Percentiles rank a stretch among this genome's conserved stretches.
Evolutionary conservation across 2,113 vertebrate genomes (phyloP).

Genomic region (Falco punctatus): DNA sequence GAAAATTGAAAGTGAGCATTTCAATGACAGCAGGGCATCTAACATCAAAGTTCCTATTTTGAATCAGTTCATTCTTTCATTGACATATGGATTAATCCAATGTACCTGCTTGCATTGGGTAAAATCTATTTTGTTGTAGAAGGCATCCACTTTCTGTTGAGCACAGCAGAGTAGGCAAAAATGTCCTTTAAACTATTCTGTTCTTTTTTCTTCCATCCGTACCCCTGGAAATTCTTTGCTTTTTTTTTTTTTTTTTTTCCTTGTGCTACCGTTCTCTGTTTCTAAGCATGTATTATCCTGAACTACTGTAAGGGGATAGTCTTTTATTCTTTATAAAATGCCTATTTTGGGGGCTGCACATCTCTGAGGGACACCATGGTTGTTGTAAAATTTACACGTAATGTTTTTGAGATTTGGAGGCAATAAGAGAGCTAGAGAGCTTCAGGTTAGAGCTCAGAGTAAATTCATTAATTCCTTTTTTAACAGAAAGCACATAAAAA

Average conservation of each 20-base stretch:
- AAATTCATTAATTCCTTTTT: conserved; percentile 63
- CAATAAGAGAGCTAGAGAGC: conserved; percentile 7
- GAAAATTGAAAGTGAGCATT: neutral
- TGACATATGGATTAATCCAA: neutral
- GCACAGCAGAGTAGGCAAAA: neutral
- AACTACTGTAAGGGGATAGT: neutral
- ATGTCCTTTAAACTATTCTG: neutral
- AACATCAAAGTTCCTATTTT: conserved; percentile 3
- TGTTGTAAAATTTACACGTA: conserved; percentile 31
- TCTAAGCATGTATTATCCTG: neutral
- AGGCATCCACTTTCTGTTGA: neutral
- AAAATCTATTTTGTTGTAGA: neutral
- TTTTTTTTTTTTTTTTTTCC: neutral
- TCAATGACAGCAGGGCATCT: neutral
- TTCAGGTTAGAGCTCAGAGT: conserved; percentile 56
- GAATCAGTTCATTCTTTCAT: neutral
- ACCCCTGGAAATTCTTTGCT: neutral
- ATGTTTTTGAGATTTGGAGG: conserved; percentile 42
- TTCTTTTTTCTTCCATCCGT: neutral
- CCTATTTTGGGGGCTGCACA: neutral
- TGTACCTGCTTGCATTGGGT: neutral
- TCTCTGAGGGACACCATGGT: neutral
- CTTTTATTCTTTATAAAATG: conserved; percentile 46
- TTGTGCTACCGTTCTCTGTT: neutral
- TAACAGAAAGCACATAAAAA: conserved; percentile 50